Evolutionary conservation across 1,140 invertebrate genomes (phyloP).

Genomic region (Zaprionus ornatus): DNA sequence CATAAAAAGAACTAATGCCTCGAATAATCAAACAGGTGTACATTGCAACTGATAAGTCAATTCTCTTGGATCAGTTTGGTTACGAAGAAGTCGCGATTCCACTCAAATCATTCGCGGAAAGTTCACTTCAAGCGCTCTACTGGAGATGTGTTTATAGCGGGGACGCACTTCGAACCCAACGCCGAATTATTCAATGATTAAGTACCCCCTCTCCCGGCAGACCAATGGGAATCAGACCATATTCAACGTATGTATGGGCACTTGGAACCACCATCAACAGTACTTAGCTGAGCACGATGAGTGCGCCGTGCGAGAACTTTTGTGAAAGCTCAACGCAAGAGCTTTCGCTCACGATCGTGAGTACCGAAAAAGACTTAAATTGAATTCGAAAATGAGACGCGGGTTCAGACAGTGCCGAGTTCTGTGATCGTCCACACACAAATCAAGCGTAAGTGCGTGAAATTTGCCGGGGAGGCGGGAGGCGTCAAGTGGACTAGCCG

Average conservation of each 20-base stretch:
- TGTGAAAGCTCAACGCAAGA: constrained; percentile 15
- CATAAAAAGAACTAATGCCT: background rate
- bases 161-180: background rate
- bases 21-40: background rate
- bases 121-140: background rate
- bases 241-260: background rate
- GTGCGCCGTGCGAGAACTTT: constrained; percentile 11
- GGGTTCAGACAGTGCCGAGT: constrained; percentile 74
- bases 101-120: background rate
- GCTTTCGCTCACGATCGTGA: constrained; percentile 57
- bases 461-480: background rate
- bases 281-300: background rate
- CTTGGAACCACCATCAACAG: background rate
- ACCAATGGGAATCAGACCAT: background rate
- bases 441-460: constrained; percentile 55
- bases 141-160: background rate
- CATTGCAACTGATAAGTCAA: background rate
- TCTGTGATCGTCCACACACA: constrained; percentile 52
- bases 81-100: background rate
- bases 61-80: background rate
- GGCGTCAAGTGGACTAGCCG: background rate
- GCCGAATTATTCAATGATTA: background rate
- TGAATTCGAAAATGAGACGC: constrained; percentile 55
- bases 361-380: constrained; percentile 74
- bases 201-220: background rate